A percentile compares a stretch with the other conserved stretches of the same genome.
Evolutionary conservation across 2,113 vertebrate genomes (phyloP).

Genomic region (Pseudopipra pipra): DNA sequence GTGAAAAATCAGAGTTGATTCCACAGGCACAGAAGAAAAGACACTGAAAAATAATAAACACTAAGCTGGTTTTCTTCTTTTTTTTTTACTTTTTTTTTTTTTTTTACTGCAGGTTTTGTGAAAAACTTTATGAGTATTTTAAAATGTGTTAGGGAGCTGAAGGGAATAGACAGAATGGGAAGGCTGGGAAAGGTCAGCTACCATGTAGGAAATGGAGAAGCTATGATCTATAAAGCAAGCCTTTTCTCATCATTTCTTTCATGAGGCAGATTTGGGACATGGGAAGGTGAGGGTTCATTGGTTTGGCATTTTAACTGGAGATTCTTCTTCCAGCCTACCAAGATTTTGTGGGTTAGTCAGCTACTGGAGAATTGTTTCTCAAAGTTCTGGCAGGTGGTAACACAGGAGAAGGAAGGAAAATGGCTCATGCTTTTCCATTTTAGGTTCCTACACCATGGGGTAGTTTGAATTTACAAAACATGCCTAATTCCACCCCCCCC

Average conservation of each 20-base stretch:
- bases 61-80: background rate
- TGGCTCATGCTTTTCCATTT: background rate
- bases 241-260: background rate
- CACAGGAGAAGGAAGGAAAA: background rate
- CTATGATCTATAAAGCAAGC: background rate
- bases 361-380: background rate
- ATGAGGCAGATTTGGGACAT: background rate
- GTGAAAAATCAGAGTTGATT: background rate
- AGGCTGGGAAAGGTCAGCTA: background rate
- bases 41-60: background rate
- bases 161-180: background rate
- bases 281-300: background rate
- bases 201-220: accelerated
- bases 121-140: background rate
- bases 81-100: background rate
- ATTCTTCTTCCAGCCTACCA: background rate
- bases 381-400: background rate
- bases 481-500: background rate
- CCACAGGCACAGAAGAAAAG: background rate
- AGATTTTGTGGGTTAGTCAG: background rate
- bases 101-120: background rate
- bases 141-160: background rate
- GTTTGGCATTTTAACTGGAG: background rate
- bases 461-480: background rate
- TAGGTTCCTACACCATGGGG: background rate